phyloP scores from a whole-genome alignment of 2,888 invertebrate species.

The Phytoseiulus persimilis region DNA sequence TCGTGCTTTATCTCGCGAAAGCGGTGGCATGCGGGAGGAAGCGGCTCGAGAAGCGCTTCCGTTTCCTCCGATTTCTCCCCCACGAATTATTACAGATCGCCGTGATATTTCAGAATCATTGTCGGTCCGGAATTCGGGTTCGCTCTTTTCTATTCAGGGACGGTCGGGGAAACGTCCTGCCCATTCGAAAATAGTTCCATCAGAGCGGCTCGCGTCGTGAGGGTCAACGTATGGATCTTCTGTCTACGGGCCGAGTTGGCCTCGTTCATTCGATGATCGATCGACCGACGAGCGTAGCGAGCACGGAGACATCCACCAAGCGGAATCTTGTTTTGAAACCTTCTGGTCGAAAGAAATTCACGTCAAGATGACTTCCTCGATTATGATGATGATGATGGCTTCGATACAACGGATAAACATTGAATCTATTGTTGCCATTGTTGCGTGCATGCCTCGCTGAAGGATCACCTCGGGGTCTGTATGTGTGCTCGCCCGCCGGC shows the following conservation, averaged over 20 bases:
- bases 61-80: no score
- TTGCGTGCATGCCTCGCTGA: neutral
- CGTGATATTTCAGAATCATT: no score
- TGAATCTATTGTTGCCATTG: constrained; percentile 5
- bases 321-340: neutral
- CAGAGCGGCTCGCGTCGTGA: neutral
- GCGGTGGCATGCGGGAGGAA: neutral
- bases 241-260: neutral
- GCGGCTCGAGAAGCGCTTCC: neutral
- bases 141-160: no score
- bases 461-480: neutral
- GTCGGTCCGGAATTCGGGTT: no score
- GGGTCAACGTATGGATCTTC: neutral
- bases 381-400: neutral
- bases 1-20: neutral
- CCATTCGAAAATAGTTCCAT: neutral
- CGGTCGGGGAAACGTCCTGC: no score
- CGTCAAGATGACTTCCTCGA: neutral
- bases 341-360: neutral
- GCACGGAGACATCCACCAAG: neutral
- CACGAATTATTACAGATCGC: no score
- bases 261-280: neutral
- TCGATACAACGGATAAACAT: neutral
- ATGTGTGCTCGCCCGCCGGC: neutral
- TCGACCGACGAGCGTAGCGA: neutral